Percentiles rank a stretch among this genome's conserved stretches.
Evolutionary conservation across 2,888 invertebrate genomes (phyloP).

Genomic region (Chromoteleia sp.): DNA sequence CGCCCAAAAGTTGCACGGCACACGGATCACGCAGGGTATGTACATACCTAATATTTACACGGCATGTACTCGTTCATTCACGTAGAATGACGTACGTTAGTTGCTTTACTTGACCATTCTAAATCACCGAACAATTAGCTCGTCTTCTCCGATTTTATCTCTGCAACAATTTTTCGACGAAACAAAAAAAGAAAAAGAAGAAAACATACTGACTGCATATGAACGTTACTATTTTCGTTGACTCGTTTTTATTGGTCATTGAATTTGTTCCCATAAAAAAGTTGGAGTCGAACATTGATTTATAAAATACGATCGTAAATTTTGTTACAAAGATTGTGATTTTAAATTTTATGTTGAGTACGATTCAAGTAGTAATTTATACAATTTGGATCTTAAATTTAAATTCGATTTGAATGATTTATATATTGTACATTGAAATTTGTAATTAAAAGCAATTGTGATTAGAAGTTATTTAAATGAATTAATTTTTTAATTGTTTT

Average conservation of each 20-base stretch:
- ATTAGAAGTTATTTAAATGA: too few relatives aligned
- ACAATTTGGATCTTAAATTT: too few relatives aligned
- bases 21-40: slow-evolving; percentile 83
- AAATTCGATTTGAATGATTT: too few relatives aligned
- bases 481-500: too few relatives aligned
- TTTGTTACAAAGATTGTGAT: not conserved
- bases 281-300: not conserved
- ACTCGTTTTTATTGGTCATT: not conserved
- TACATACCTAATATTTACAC: slow-evolving; percentile 71
- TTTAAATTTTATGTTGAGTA: too few relatives aligned
- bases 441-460: too few relatives aligned
- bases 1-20: slow-evolving; percentile 67
- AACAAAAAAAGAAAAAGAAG: not conserved
- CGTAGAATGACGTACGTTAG: slow-evolving; percentile 53
- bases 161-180: not conserved
- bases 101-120: slow-evolving; percentile 56
- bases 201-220: not conserved
- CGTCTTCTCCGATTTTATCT: not conserved
- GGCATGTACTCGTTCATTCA: slow-evolving; percentile 63
- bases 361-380: too few relatives aligned
- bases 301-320: not conserved
- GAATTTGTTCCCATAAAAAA: not conserved
- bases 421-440: too few relatives aligned
- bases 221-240: not conserved
- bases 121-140: slow-evolving; percentile 20